phyloP scores from a whole-genome alignment of 2,113 vertebrate species.

The Coptodon bakossiorum region DNA sequence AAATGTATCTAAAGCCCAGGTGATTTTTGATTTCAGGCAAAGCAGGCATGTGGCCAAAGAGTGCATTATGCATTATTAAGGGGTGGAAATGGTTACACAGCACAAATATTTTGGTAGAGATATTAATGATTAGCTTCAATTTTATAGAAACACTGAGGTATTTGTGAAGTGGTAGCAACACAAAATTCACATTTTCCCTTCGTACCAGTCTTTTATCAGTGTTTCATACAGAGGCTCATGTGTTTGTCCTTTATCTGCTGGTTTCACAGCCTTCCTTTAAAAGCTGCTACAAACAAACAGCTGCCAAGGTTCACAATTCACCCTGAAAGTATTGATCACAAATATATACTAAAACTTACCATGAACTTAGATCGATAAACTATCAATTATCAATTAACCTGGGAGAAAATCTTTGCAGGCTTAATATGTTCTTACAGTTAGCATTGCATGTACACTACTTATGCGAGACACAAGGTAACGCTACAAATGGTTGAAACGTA shows the following conservation, averaged over 20 bases:
- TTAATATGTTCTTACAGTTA: background rate
- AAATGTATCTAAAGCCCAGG: background rate
- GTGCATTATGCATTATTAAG: background rate
- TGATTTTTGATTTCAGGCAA: background rate
- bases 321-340: background rate
- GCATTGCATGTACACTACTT: background rate
- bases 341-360: background rate
- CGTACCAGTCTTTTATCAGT: background rate
- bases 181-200: background rate
- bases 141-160: background rate
- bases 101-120: background rate
- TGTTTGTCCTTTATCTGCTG: background rate
- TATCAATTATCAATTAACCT: background rate
- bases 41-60: background rate
- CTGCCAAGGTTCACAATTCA: background rate
- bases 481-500: background rate
- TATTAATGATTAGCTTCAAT: background rate
- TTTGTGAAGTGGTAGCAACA: background rate
- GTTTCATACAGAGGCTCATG: background rate
- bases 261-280: background rate
- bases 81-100: background rate
- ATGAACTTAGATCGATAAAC: background rate
- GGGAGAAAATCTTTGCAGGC: background rate
- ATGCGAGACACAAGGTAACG: background rate
- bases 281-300: background rate